Conservation (phyloP, 2,888 invertebrate genomes). For the Leptogaster cylindrica region DNA sequence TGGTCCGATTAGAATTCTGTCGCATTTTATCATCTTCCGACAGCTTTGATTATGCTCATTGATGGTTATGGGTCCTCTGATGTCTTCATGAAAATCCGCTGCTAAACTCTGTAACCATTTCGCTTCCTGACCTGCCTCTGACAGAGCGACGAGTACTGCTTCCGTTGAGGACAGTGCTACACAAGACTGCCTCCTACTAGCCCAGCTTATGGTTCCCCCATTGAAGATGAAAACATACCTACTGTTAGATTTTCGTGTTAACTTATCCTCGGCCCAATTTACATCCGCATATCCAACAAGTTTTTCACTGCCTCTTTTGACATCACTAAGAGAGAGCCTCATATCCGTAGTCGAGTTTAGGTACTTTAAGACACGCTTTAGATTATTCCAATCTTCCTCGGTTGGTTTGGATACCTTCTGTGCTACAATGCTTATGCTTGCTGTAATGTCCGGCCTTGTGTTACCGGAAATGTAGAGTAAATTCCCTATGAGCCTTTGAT, state of each 20-base stretch:
- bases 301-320: not conserved
- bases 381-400: slow-evolving; percentile 51
- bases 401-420: slow-evolving; percentile 50
- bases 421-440: slow-evolving; percentile 47
- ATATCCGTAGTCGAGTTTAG: slow-evolving; percentile 45
- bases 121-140: slow-evolving; percentile 50
- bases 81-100: slow-evolving; percentile 43
- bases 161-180: slow-evolving; percentile 50
- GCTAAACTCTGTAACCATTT: slow-evolving; percentile 48
- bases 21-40: slow-evolving; percentile 47
- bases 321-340: slow-evolving; percentile 23
- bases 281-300: slow-evolving; percentile 52
- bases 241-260: slow-evolving; percentile 53
- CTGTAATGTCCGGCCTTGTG: slow-evolving; percentile 49
- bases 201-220: slow-evolving; percentile 51
- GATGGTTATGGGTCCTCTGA: slow-evolving; percentile 43
- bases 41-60: slow-evolving; percentile 52
- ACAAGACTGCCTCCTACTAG: slow-evolving; percentile 51
- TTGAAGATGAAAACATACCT: slow-evolving; percentile 49
- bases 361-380: slow-evolving; percentile 51
- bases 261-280: slow-evolving; percentile 53
- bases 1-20: slow-evolving; percentile 48
- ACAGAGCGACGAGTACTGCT: slow-evolving; percentile 48
- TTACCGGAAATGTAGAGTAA: slow-evolving; percentile 48
- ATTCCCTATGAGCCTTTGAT: slow-evolving; percentile 44